A percentile compares a stretch with the other conserved stretches of the same genome.
Evolutionary conservation across 2,888 invertebrate species (phyloP).

Genomic region (Homarus gammarus): DNA sequence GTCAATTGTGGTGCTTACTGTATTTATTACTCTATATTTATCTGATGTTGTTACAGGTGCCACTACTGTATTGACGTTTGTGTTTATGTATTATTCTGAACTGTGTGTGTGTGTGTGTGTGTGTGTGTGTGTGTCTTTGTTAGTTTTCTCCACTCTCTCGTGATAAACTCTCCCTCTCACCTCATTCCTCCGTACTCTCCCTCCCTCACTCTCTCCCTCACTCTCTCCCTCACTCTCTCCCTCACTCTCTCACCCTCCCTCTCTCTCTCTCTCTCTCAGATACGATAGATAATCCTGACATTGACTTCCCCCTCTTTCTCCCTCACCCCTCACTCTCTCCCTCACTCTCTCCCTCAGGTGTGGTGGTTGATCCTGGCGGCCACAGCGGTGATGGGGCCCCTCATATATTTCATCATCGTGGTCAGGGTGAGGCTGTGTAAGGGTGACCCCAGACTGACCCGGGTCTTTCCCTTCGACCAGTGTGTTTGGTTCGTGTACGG

Average conservation of each 20-base stretch:
- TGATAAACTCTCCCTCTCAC: too few species aligned
- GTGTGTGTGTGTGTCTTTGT: too few species aligned
- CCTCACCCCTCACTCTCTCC: too few species aligned
- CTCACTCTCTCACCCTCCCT: neutral
- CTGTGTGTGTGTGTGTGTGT: too few species aligned
- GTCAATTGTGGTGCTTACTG: too few species aligned
- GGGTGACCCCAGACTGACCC: conserved; percentile 79
- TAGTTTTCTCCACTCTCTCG: too few species aligned
- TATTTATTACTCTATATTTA: too few species aligned
- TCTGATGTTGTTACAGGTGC: too few species aligned
- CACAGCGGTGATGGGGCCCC: conserved; percentile 87
- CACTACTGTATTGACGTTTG: too few species aligned
- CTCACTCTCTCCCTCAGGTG: conserved; percentile 77
- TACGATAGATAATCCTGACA: neutral
- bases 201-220: neutral
- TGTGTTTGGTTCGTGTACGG: conserved; percentile 94
- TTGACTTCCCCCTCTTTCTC: too few species aligned
- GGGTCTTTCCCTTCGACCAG: conserved; percentile 83
- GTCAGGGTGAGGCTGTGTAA: conserved; percentile 82
- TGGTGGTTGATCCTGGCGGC: conserved; percentile 88
- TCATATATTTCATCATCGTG: conserved; percentile 86
- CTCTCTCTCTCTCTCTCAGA: neutral
- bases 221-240: neutral
- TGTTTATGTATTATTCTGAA: too few species aligned
- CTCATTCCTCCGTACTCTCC: neutral